These are phyloP conservation scores for Urocitellus parryii DNA, from an alignment of 2,113 vertebrate genomes.

Conservation along the genomic window DNA sequence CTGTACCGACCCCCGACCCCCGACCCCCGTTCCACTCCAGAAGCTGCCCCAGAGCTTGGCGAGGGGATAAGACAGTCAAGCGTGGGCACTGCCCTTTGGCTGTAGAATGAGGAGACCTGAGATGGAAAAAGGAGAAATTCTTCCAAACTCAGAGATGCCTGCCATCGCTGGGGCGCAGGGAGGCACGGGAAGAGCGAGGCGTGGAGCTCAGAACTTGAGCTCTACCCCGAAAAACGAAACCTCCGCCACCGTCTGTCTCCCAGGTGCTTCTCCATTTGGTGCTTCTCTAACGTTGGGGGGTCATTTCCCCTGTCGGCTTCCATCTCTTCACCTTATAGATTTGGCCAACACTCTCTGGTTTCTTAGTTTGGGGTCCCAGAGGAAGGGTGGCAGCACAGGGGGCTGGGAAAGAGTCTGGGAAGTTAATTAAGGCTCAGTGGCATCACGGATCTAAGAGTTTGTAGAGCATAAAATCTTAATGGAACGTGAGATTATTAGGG, in stretches of 20 bases:
- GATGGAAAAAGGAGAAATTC: background rate
- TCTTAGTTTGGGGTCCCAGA: background rate
- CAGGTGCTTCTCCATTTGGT: background rate
- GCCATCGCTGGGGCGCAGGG: background rate
- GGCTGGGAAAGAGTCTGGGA: background rate
- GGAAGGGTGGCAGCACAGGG: fast-evolving
- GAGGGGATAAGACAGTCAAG: fast-evolving
- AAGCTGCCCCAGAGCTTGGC: no score
- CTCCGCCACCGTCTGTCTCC: background rate
- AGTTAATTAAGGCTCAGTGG: background rate
- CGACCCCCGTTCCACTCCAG: background rate
- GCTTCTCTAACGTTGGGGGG: background rate
- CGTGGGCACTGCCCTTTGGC: background rate
- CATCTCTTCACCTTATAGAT: background rate
- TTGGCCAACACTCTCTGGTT: no score
- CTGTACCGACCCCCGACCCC: background rate
- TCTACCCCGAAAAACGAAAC: background rate
- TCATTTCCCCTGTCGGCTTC: background rate
- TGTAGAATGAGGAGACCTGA: background rate
- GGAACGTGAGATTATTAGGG: background rate
- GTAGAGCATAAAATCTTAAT: background rate
- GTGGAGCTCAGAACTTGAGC: fast-evolving
- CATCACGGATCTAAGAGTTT: no score
- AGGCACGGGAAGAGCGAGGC: fast-evolving
- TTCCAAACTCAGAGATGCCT: background rate